Conservation (phyloP, 1,140 invertebrate genomes). For the Drosophila tsacasi region DNA sequence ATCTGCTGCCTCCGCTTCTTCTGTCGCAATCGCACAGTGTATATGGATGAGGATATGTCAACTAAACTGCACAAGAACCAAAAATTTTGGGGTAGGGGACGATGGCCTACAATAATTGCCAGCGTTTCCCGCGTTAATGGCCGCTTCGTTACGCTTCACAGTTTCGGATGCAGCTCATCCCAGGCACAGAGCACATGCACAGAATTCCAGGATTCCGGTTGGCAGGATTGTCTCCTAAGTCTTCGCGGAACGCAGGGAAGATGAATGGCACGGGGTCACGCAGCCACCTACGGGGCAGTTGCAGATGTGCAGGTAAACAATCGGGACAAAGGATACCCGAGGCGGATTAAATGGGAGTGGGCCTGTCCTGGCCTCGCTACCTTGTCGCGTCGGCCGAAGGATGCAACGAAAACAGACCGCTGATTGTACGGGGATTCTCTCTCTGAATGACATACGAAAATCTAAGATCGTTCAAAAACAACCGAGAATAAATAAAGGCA, state of each 20-base stretch:
- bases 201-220: conserved; percentile 61
- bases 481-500: conserved; percentile 31
- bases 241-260: conserved; percentile 53
- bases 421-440: conserved; percentile 35
- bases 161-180: conserved; percentile 21
- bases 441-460: conserved; percentile 60
- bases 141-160: conserved; percentile 62
- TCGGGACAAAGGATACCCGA: conserved; percentile 52
- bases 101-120: conserved; percentile 52
- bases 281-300: conserved; percentile 60
- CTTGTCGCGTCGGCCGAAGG: conserved; percentile 27
- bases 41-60: not conserved
- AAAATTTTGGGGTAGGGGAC: conserved; percentile 27
- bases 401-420: conserved; percentile 58
- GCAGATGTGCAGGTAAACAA: conserved; percentile 72
- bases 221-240: conserved; percentile 52
- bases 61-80: not conserved
- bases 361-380: conserved; percentile 58
- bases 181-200: conserved; percentile 22
- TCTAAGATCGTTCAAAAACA: conserved; percentile 25
- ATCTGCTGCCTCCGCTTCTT: not conserved
- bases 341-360: conserved; percentile 72
- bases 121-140: conserved; percentile 47
- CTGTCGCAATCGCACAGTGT: not conserved
- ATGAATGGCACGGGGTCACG: conserved; percentile 65